A percentile compares a stretch with the other conserved stretches of the same genome.
phyloP scores from a whole-genome alignment of 2,797 vertebrate genomes.

The Tragelaphus eurycerus region DNA sequence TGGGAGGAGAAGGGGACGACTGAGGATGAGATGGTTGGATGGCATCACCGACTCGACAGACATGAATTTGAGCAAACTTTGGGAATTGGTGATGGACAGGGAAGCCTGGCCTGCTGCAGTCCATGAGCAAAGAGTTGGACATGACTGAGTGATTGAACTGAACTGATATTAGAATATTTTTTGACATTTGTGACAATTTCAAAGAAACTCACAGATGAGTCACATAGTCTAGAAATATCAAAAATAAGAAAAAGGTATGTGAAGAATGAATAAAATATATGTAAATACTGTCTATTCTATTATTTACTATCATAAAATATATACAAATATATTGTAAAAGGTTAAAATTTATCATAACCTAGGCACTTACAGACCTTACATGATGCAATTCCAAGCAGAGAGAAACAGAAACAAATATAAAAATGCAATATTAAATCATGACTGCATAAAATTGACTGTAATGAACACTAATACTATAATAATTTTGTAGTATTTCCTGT shows the following conservation, averaged over 20 bases:
- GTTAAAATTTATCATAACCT: neutral
- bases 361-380: neutral
- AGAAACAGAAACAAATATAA: neutral
- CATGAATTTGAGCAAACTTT: neutral
- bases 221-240: neutral
- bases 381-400: neutral
- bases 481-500: neutral
- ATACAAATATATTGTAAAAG: neutral
- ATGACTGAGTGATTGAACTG: neutral
- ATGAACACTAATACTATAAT: neutral
- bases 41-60: neutral
- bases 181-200: neutral
- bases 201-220: neutral
- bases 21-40: neutral
- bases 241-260: neutral
- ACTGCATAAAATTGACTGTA: neutral
- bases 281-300: neutral
- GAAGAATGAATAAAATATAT: neutral
- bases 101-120: neutral
- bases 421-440: neutral
- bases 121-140: neutral
- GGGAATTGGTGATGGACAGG: neutral
- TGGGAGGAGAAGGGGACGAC: neutral
- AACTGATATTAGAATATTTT: neutral
- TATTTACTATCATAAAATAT: neutral